Base-by-base conservation (phyloP, 2,797 vertebrate species). In the Dendrocincla tyrannina region DNA sequence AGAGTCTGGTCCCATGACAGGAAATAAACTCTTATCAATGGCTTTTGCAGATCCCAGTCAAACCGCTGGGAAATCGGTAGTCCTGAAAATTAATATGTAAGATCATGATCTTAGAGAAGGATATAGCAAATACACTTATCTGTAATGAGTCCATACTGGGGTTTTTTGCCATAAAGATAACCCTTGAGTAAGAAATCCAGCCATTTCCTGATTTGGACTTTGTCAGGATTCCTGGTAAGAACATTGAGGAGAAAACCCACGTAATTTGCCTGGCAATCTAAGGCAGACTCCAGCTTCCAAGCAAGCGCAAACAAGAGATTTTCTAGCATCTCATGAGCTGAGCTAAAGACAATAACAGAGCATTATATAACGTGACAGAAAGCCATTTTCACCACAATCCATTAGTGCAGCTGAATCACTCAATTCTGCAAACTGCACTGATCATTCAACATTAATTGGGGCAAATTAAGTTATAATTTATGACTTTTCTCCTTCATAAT, bases 11-110 rank as follows among this genome's bases (percentile, higher is more conserved):
- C 81, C 37, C n/a, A 74, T 28, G 46, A 78, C 83, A 95, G 94
- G 94, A 96, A 96, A 96, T 79, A 90, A 91, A 86, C 44, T 73
- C 79, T 95, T 94, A 96, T 95, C 95, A 94, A 97, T 96, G 78
- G 62, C 22, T 96, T 96, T 94, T 97, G 81, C 89, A 97, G 92
- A 94, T 84, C 58, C 91, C 86, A 76, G 66, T 47, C 91, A 96
- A 96, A 92, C n/a, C 27, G 58, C 13, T 60, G 68, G 84, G 85
- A 93, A 91, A 78, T 24, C 11, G 24, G 70, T 75, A 87, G 32
- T 56, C 37, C 50, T 94, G 37, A 59, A 94, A 95, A 95, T 93
- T 89, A 91, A 82, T 92, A 82, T 7, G 8, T 14, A 67, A 91
- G 72, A 88, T 68, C 67, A 85, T 24, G 85, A 58, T 81, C 67